These are phyloP conservation scores for Teleiodes luculella DNA, from an alignment of 2,888 invertebrate species.

Conservation along the genomic window DNA sequence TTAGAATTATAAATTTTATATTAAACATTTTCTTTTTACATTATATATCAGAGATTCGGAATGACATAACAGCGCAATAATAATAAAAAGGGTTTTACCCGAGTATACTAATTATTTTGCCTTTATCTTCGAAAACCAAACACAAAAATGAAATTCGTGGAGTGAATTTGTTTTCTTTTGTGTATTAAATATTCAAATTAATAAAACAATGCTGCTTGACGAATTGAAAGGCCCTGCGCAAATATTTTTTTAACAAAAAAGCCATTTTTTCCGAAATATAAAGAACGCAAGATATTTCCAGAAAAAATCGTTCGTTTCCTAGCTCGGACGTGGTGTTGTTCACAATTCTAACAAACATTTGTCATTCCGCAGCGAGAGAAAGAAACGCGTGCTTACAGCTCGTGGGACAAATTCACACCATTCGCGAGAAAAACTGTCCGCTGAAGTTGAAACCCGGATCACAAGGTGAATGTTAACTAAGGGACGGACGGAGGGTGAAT, in stretches of 20 bases:
- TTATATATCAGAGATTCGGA: no score
- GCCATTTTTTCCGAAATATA: not conserved
- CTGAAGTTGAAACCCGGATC: not conserved
- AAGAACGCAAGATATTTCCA: not conserved
- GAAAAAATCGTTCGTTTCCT: not conserved
- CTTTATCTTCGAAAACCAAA: no score
- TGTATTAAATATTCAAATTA: no score
- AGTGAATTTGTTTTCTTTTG: no score
- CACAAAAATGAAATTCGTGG: no score
- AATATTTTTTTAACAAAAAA: not conserved
- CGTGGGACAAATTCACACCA: slow-evolving; percentile 10
- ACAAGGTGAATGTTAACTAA: slow-evolving; percentile 11
- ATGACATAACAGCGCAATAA: no score
- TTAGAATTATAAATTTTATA: no score
- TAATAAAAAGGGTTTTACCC: no score
- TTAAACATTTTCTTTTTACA: no score
- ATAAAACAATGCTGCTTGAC: no score
- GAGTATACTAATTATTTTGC: no score
- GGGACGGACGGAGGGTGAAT: not conserved
- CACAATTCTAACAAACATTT: slow-evolving; percentile 13
- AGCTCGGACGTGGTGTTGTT: slow-evolving; percentile 9
- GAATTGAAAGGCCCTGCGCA: not conserved
- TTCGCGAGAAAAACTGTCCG: slow-evolving; percentile 8
- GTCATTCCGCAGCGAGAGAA: slow-evolving; percentile 11
- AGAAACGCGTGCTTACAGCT: slow-evolving; percentile 3